These are phyloP conservation scores for Microtus obscurus DNA, from an alignment of 2,797 vertebrate genomes.

Conservation along the genomic window DNA sequence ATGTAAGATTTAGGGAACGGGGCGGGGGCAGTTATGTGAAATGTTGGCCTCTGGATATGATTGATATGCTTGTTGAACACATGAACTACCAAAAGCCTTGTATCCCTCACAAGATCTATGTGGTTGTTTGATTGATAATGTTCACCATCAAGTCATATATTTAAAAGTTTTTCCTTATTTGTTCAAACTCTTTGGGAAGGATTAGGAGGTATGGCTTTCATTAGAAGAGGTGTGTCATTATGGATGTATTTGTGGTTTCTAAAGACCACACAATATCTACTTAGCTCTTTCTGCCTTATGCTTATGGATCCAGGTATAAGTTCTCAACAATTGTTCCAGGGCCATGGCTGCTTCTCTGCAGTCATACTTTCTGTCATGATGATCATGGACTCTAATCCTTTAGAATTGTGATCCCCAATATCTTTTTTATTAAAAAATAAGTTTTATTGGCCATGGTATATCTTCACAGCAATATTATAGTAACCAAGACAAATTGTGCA, in stretches of 20 bases:
- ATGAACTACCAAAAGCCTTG: background rate
- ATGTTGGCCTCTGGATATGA: background rate
- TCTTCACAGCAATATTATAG: background rate
- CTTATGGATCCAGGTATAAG: background rate
- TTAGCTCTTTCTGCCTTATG: background rate
- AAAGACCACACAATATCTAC: background rate
- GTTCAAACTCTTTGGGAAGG: background rate
- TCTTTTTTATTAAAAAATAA: background rate
- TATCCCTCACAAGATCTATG: background rate
- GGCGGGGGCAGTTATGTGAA: background rate
- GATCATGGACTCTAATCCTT: background rate
- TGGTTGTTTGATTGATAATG: background rate
- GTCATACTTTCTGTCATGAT: background rate
- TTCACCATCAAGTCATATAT: background rate
- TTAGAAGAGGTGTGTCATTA: background rate
- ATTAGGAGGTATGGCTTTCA: background rate
- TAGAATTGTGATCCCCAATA: background rate
- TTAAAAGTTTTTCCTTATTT: background rate
- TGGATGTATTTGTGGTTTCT: background rate
- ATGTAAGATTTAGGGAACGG: background rate
- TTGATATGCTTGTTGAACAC: background rate
- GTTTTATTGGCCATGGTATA: background rate
- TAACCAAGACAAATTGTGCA: background rate
- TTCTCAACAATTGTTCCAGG: background rate
- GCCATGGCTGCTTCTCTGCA: background rate